phyloP scores from a whole-genome alignment of 2,797 vertebrate species.

The Nyctalus aviator region DNA sequence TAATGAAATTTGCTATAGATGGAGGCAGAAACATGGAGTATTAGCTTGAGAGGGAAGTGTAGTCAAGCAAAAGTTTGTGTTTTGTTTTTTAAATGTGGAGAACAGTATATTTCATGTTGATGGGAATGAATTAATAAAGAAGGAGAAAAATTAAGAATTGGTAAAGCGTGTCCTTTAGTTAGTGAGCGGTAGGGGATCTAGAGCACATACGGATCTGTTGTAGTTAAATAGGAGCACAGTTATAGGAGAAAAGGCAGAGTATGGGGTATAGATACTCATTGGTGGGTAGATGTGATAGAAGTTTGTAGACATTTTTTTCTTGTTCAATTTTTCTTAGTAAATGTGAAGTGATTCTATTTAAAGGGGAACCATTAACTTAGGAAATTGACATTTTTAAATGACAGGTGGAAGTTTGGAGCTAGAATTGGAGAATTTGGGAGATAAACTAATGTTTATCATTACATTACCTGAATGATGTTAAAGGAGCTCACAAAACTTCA shows the following conservation, averaged over 20 bases:
- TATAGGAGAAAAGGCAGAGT: neutral
- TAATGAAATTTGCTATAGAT: neutral
- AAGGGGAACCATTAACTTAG: neutral
- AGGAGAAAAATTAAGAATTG: neutral
- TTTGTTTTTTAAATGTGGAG: slow-evolving; percentile 38
- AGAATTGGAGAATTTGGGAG: neutral
- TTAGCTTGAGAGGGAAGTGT: neutral
- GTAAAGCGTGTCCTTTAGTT: neutral
- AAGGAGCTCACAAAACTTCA: neutral
- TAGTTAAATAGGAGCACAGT: neutral
- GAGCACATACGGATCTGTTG: neutral
- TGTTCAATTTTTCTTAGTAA: slow-evolving; percentile 4
- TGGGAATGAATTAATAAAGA: neutral
- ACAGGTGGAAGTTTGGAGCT: slow-evolving; percentile 31
- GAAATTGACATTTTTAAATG: slow-evolving; percentile 30
- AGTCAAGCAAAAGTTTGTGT: neutral
- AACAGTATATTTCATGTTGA: neutral
- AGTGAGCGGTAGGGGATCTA: neutral
- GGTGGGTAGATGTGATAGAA: neutral
- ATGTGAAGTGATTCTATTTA: slow-evolving; percentile 13
- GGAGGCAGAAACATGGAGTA: neutral
- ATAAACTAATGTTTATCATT: slow-evolving; percentile 44
- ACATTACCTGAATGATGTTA: neutral
- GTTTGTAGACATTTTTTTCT: neutral
- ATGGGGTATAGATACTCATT: neutral